Evolutionary conservation across 30 jellyfish, hydroid and myxozoan species (phyloP), one percentile per base, ranked within the genome.

Genomic region (Sanderia malayensis): DNA sequence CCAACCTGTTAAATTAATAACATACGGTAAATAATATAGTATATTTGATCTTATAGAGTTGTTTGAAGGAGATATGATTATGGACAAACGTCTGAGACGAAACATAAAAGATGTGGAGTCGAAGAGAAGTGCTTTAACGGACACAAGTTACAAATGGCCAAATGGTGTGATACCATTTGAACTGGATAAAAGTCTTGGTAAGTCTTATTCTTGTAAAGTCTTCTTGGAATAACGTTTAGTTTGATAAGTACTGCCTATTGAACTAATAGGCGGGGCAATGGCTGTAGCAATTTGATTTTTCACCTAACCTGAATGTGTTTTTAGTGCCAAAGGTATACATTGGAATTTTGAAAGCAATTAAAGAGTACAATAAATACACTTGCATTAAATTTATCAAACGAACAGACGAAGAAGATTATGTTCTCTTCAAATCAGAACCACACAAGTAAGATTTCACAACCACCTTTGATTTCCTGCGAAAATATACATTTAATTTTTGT

Each of bases 31-130:
- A n/a, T n/a, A n/a, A n/a, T n/a, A n/a, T n/a, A n/a, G n/a, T n/a
- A n/a, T n/a, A n/a, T n/a, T n/a, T n/a, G n/a, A n/a, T n/a, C n/a
- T n/a, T n/a, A n/a, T 52, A 89, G 99, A 92, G 61, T 33, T 84
- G 57, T 92, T 92, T 46, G 99, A 92, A 74, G 99, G 99, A 6
- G 99, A 92, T 71, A 92, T 92, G 82, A 94, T 82, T 45, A 92
- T 92, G 99, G 89, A 69, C 46, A 44, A 87, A 2, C 75, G 58
- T 3, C 46, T 92, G 30, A 73, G 99, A 4, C 41, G 84, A 17
- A 85, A 89, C 0, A 95, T 92, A 1, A 70, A 79, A 2, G 94
- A 95, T 29, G 41, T 26, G 18, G 28, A 28, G 15, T 68, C 81
- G 1, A 92, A 92, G 67, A 75, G 95, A 63, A 92, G 99, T 80